phyloP scores from a whole-genome alignment of 2,797 vertebrate species.

The Enteromius thamalakanensis region DNA sequence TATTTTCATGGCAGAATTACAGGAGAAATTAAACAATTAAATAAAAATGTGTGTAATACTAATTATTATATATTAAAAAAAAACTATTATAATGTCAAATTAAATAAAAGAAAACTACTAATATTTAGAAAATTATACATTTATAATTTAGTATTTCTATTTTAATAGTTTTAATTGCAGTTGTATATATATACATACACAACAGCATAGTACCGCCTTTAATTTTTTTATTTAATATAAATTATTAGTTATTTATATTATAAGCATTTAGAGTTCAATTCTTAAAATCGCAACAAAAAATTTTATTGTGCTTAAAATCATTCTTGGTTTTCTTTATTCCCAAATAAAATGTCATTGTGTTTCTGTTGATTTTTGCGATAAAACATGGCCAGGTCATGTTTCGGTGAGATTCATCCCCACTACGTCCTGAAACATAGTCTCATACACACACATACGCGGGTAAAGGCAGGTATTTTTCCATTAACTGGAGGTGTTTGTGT shows the following conservation, averaged over 20 bases:
- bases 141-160: neutral
- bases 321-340: neutral
- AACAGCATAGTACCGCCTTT: neutral
- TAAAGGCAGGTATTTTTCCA: slow-evolving; percentile 58
- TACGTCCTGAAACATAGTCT: slow-evolving; percentile 33
- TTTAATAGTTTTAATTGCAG: neutral
- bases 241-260: neutral
- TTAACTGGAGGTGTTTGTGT: slow-evolving; percentile 52
- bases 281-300: neutral
- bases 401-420: slow-evolving; percentile 37
- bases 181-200: neutral
- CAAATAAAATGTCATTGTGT: neutral
- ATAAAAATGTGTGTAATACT: neutral
- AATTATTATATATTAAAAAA: neutral
- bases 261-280: neutral
- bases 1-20: neutral
- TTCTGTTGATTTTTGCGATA: slow-evolving; percentile 11
- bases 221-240: neutral
- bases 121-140: neutral
- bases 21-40: neutral
- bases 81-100: neutral
- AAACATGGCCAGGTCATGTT: neutral
- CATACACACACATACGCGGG: slow-evolving; percentile 39
- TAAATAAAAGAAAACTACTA: neutral
- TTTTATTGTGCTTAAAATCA: neutral